Percentiles rank a stretch among this genome's conserved stretches.
phyloP scores from a whole-genome alignment of 2,797 vertebrate genomes.

The Danio aesculapii region DNA sequence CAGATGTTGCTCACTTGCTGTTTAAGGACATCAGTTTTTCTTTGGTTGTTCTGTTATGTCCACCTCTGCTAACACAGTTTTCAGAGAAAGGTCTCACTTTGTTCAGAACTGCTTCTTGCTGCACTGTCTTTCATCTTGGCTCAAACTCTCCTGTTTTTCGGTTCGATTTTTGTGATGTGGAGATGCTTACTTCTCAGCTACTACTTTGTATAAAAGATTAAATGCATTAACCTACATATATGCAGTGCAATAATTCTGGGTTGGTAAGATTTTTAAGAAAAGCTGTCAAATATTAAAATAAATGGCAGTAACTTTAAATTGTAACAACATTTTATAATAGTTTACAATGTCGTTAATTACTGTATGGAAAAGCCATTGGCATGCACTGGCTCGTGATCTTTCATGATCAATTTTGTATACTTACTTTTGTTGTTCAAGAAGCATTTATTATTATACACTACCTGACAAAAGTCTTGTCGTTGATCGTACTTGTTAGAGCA shows the following conservation, averaged over 20 bases:
- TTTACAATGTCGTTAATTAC: not conserved
- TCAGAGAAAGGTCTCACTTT: not conserved
- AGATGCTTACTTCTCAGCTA: not conserved
- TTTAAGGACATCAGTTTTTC: constrained; percentile 3
- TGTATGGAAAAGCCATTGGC: not conserved
- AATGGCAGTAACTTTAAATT: not conserved
- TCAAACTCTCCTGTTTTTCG: not conserved
- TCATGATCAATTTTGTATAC: not conserved
- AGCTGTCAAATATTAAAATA: not conserved
- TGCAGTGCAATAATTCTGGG: not conserved
- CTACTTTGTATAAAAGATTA: not conserved
- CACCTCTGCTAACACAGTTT: not conserved
- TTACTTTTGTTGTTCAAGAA: not conserved
- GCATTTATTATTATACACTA: not conserved
- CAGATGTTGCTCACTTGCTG: constrained; percentile 5
- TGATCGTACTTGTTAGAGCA: too few species aligned
- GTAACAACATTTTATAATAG: not conserved
- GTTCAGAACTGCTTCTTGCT: constrained; percentile 11
- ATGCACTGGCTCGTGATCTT: not conserved
- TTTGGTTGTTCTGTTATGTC: constrained; percentile 5
- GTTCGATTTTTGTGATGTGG: not conserved
- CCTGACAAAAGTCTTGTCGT: too few species aligned
- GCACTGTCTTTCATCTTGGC: constrained; percentile 4
- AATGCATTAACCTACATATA: not conserved
- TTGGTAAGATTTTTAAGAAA: not conserved